Conservation (phyloP, 2,797 vertebrate species). For the Channa striata region DNA sequence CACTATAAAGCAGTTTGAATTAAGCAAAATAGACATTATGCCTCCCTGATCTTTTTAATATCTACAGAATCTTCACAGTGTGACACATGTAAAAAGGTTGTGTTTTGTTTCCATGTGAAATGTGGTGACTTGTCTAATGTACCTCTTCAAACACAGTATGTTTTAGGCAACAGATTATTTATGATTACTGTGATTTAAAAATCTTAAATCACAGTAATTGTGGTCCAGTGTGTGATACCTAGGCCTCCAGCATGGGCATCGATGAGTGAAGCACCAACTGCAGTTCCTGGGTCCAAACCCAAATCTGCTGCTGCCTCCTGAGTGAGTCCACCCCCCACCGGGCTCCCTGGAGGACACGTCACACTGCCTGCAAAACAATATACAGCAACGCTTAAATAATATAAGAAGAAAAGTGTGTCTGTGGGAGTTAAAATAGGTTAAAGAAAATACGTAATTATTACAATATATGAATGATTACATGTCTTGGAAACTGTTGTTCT, state of each 20-base stretch:
- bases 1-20: too few species aligned
- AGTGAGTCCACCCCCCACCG: constrained; percentile 88
- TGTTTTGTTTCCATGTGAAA: too few species aligned
- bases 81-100: neutral
- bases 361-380: constrained; percentile 83
- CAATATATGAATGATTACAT: neutral
- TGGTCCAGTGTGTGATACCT: constrained; percentile 79
- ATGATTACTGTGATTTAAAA: neutral
- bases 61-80: neutral
- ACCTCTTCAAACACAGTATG: neutral
- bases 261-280: constrained; percentile 93
- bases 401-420: neutral
- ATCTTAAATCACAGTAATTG: too few species aligned
- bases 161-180: neutral
- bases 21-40: too few species aligned
- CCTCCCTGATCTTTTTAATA: too few species aligned
- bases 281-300: constrained; percentile 87
- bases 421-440: neutral
- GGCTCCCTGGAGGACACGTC: constrained; percentile 88
- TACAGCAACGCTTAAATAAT: neutral
- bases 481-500: neutral
- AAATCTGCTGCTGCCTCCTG: constrained; percentile 88
- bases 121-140: too few species aligned
- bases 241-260: constrained; percentile 97
- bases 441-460: too few species aligned